Evolutionary conservation across 2,888 invertebrate genomes (phyloP), one percentile per base, ranked within the genome.

Genomic region (Julus scandinavius): DNA sequence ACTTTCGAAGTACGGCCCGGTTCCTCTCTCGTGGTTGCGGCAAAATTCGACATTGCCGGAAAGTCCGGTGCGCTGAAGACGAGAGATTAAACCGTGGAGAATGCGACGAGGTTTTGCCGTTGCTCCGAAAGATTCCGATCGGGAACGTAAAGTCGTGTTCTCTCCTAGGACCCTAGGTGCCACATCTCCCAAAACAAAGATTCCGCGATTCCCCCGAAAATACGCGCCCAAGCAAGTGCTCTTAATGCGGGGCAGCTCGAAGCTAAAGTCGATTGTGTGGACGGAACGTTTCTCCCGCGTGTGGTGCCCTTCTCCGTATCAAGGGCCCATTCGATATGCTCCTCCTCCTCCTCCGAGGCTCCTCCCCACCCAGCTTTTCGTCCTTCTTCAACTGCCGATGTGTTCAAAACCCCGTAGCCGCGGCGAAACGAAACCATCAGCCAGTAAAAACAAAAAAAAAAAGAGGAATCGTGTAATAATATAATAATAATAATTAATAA

Each of bases 381-480:
- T 13, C 9, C 50, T 50, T 13, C 50, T n/a, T n/a, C n/a, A n/a
- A 58, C 58, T 58, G 58, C 58, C 58, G 58, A 58, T 58, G 58
- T 58, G 58, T 58, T 58, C 58, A 58, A 58, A 58, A 58, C 4
- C 58, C 58, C 15, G 13, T 15, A 7, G 50, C 58, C 0, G 17
- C 58, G 58, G 58, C 17, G 17, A 58, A 58, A 58, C 58, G 58
- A 58, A 58, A 58, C 13, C 58, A 58, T 58, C 58, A 58, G 58
- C 58, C 58, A 58, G 58, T 58, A 58, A 58, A 58, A 58, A 50
- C 7, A 58, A 58, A 50, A 4, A 17, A 58, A 0, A 58, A 15
- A 11, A 17, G 58, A 58, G 58, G 58, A 58, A 58, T 58, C 58
- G 58, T 58, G 58, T 58, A 58, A 58, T 58, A 58, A 58, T 58